Conservation (phyloP, 2,113 vertebrate genomes). For the Oryzias javanicus region DNA sequence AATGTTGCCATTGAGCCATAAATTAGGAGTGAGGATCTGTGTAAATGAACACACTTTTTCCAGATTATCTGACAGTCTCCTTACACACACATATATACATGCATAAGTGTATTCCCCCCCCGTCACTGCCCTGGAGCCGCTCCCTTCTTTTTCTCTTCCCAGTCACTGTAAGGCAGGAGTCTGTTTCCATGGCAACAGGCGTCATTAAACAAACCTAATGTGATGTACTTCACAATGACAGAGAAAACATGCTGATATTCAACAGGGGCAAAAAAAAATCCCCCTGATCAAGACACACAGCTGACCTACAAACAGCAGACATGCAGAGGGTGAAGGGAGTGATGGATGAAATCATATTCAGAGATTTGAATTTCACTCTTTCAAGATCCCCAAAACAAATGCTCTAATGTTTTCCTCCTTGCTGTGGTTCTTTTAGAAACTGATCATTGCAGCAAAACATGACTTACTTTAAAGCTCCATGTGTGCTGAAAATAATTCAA, state of each 20-base stretch:
- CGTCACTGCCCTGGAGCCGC: constrained; percentile 31
- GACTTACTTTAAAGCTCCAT: too few species aligned
- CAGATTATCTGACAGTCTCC: constrained; percentile 4
- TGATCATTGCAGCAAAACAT: too few species aligned
- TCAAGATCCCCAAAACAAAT: too few species aligned
- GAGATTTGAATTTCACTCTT: too few species aligned
- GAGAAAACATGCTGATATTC: constrained; percentile 43
- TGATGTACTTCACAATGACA: constrained; percentile 56
- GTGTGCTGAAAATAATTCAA: too few species aligned
- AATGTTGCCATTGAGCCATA: constrained; percentile 9
- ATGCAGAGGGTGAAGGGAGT: too few species aligned
- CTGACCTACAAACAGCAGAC: constrained; percentile 14
- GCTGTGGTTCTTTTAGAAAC: too few species aligned
- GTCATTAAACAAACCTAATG: constrained; percentile 77
- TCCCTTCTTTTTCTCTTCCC: constrained; percentile 38
- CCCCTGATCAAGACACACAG: constrained; percentile 22
- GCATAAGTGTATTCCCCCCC: constrained; percentile 23
- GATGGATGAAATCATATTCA: too few species aligned
- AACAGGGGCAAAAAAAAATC: constrained; percentile 24
- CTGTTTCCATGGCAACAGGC: constrained; percentile 77
- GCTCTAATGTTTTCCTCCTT: too few species aligned
- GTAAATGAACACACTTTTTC: constrained; percentile 10
- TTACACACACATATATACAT: constrained; percentile 12
- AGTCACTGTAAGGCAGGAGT: constrained; percentile 63
- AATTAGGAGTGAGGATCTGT: constrained; percentile 10